Percentiles rank a stretch among this genome's conserved stretches.
Evolutionary conservation across 1,140 invertebrate species (phyloP).

Genomic region (Pomacea maculata): DNA sequence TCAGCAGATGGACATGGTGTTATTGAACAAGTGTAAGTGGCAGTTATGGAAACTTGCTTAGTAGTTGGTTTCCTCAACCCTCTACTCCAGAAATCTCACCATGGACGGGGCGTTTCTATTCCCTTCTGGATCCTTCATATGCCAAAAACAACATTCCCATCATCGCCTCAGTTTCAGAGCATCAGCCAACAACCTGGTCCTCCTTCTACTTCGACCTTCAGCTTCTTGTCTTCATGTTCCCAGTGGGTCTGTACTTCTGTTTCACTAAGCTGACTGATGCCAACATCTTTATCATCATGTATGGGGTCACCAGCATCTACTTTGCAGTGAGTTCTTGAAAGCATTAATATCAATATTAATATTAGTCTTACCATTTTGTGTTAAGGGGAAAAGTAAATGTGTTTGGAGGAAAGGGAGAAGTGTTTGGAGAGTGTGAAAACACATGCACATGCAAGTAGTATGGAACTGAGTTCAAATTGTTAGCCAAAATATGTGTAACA

Average conservation of each 20-base stretch:
- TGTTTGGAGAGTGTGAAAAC: too few species aligned
- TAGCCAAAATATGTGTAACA: too few species aligned
- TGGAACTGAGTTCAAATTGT: too few species aligned
- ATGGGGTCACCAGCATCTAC: conserved; percentile 97
- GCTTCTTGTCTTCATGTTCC: conserved; percentile 94
- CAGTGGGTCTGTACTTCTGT: conserved; percentile 93
- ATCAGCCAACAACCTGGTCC: conserved; percentile 98
- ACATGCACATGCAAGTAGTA: too few species aligned
- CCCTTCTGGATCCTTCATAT: conserved; percentile 95
- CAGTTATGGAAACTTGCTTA: too few species aligned
- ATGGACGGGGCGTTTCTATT: conserved; percentile 99
- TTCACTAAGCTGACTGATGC: conserved; percentile 93
- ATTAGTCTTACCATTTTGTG: background rate
- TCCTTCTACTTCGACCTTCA: conserved; percentile 98
- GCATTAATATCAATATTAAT: background rate
- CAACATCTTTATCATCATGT: conserved; percentile 97
- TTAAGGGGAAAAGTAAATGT: too few species aligned
- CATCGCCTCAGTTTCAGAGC: conserved; percentile 97
- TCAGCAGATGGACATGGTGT: too few species aligned
- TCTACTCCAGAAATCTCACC: conserved; percentile 88
- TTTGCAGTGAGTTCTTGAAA: conserved; percentile 84
- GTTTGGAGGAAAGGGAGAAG: too few species aligned
- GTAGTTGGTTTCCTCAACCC: conserved; percentile 35
- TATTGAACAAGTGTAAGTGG: too few species aligned
- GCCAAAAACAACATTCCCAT: conserved; percentile 99